A percentile compares a stretch with the other conserved stretches of the same genome.
Evolutionary conservation across 2,888 invertebrate species (phyloP).

Genomic region (Mactromeris polynyma): DNA sequence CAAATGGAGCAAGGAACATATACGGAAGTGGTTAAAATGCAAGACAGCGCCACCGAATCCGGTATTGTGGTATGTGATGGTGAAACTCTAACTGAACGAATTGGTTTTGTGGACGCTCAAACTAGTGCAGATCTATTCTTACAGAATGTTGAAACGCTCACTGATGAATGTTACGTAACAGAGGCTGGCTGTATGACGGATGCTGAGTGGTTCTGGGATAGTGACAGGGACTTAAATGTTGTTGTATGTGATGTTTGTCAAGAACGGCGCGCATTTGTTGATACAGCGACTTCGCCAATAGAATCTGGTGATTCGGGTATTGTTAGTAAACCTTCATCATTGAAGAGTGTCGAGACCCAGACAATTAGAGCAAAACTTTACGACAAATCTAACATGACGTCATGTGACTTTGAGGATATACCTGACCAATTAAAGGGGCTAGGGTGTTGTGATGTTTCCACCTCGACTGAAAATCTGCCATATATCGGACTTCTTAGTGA

Average conservation of each 20-base stretch:
- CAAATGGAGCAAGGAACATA: constrained; percentile 81
- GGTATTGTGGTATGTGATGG: constrained; percentile 76
- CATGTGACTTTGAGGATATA: constrained; percentile 73
- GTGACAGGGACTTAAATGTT: constrained; percentile 53
- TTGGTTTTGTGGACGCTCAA: constrained; percentile 77
- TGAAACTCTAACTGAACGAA: constrained; percentile 81
- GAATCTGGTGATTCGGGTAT: constrained; percentile 69
- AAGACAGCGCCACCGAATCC: constrained; percentile 79
- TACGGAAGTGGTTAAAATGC: constrained; percentile 75
- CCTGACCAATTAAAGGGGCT: constrained; percentile 62
- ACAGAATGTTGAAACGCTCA: constrained; percentile 76
- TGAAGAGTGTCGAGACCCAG: constrained; percentile 74
- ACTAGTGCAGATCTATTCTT: constrained; percentile 74
- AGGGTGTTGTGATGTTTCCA: constrained; percentile 77
- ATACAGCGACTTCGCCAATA: constrained; percentile 71
- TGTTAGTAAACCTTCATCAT: constrained; percentile 62
- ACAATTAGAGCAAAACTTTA: constrained; percentile 71
- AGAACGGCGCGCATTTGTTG: constrained; percentile 59
- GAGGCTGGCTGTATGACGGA: constrained; percentile 75
- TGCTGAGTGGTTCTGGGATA: constrained; percentile 57
- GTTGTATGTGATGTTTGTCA: constrained; percentile 65
- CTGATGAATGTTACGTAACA: constrained; percentile 66
- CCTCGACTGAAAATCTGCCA: constrained; percentile 83
- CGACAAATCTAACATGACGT: constrained; percentile 78
- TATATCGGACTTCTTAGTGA: constrained; percentile 84